These are phyloP conservation scores for Scytalopus superciliaris DNA, from an alignment of 2,113 vertebrate genomes.

Conservation along the genomic window DNA sequence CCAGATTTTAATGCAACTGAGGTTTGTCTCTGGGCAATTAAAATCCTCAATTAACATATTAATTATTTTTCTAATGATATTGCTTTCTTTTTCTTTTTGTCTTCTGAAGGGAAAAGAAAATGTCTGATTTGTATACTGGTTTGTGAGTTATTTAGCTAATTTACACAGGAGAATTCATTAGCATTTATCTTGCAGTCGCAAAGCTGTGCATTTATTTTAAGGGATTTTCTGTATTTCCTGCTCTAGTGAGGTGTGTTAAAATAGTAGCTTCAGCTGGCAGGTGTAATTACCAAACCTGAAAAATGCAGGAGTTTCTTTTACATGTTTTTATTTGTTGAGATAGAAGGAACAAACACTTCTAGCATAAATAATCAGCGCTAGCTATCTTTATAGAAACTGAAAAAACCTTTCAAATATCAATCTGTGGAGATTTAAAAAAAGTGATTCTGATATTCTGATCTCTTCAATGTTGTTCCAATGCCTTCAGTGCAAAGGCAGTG, in stretches of 20 bases:
- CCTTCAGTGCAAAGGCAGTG: background rate
- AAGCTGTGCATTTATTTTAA: background rate
- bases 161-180: background rate
- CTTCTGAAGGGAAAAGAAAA: background rate
- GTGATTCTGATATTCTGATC: too few species aligned
- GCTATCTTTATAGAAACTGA: background rate
- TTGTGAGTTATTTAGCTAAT: background rate
- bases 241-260: background rate
- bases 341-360: background rate
- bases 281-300: background rate
- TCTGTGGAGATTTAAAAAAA: background rate
- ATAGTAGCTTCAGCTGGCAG: background rate
- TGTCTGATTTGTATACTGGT: background rate
- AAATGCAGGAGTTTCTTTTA: background rate
- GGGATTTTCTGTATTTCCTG: background rate
- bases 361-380: background rate
- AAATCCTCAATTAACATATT: slow-evolving; percentile 30
- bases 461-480: too few species aligned
- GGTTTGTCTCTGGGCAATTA: slow-evolving; percentile 18
- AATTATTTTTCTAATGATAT: slow-evolving; percentile 31
- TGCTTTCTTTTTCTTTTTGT: background rate
- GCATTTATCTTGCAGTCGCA: background rate
- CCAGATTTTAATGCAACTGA: background rate
- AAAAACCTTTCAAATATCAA: background rate
- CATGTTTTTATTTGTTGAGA: background rate